Percentiles rank a stretch among this genome's conserved stretches.
phyloP scores from a whole-genome alignment of 2,113 vertebrate genomes.

The Trogon surrucura region DNA sequence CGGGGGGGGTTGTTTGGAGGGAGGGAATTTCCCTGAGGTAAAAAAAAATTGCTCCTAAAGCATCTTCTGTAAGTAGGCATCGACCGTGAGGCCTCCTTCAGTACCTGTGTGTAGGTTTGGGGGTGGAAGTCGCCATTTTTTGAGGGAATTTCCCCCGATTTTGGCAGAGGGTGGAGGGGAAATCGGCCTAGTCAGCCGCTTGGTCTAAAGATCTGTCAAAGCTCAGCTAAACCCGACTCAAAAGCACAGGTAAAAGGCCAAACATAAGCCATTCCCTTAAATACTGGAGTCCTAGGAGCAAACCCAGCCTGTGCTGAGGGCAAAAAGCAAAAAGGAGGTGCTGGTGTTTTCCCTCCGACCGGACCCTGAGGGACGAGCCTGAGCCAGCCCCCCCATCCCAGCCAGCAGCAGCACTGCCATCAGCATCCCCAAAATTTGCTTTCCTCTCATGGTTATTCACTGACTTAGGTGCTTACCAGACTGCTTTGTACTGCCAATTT shows the following conservation, averaged over 20 bases:
- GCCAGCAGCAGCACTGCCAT: fast-evolving
- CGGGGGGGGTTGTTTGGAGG: fast-evolving
- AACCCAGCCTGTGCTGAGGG: neutral
- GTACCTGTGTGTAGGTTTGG: fast-evolving
- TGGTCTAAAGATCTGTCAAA: neutral
- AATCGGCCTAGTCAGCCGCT: fast-evolving
- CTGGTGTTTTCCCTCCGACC: fast-evolving
- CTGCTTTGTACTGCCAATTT: fast-evolving
- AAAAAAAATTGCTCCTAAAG: neutral
- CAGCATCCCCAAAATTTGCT: neutral
- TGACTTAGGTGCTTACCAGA: fast-evolving
- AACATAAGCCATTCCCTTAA: fast-evolving
- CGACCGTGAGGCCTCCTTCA: fast-evolving
- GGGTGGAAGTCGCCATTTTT: fast-evolving
- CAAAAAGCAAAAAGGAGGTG: neutral
- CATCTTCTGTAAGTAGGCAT: neutral
- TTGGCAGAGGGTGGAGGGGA: fast-evolving
- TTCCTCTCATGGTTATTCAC: fast-evolving
- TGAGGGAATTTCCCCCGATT: neutral
- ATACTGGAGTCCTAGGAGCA: neutral
- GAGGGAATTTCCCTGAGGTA: neutral
- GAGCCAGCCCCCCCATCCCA: fast-evolving
- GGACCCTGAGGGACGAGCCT: fast-evolving
- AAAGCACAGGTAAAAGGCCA: neutral
- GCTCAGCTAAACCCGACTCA: fast-evolving